phyloP scores from a whole-genome alignment of 2,888 invertebrate genomes.

The Lacanobia oleracea region DNA sequence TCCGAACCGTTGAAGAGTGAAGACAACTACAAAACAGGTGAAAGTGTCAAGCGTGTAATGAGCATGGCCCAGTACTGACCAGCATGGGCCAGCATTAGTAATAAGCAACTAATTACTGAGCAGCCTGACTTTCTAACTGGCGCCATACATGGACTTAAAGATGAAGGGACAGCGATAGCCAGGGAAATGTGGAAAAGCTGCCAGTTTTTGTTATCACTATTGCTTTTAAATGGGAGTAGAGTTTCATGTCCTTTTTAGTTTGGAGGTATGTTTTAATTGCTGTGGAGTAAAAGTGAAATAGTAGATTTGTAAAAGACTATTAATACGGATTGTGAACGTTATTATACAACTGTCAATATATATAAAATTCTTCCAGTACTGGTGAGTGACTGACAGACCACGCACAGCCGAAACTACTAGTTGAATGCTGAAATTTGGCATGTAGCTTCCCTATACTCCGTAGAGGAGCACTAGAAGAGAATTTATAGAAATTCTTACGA shows the following conservation, averaged over 20 bases:
- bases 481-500: too few species aligned
- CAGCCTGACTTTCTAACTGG: conserved; percentile 49
- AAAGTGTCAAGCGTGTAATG: conserved; percentile 41
- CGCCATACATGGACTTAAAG: conserved; percentile 40
- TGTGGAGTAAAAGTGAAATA: neutral
- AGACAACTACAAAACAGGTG: conserved; percentile 10
- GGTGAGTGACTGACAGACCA: too few species aligned
- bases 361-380: too few species aligned
- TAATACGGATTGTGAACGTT: too few species aligned
- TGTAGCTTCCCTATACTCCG: too few species aligned
- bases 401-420: too few species aligned
- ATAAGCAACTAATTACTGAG: conserved; percentile 50
- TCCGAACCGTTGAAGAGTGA: neutral
- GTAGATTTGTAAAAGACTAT: too few species aligned
- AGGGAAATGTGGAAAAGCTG: conserved; percentile 15
- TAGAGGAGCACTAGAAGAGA: too few species aligned
- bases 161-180: conserved; percentile 52
- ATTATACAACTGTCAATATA: too few species aligned
- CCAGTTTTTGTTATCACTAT: conserved; percentile 29
- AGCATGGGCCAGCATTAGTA: conserved; percentile 25
- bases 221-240: conserved; percentile 8
- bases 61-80: conserved; percentile 10
- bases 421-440: too few species aligned
- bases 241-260: conserved; percentile 4
- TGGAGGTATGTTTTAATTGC: neutral